Percentiles rank a stretch among this genome's conserved stretches.
Conservation (phyloP, 2,888 invertebrate species). For the Metellina segmentata region DNA sequence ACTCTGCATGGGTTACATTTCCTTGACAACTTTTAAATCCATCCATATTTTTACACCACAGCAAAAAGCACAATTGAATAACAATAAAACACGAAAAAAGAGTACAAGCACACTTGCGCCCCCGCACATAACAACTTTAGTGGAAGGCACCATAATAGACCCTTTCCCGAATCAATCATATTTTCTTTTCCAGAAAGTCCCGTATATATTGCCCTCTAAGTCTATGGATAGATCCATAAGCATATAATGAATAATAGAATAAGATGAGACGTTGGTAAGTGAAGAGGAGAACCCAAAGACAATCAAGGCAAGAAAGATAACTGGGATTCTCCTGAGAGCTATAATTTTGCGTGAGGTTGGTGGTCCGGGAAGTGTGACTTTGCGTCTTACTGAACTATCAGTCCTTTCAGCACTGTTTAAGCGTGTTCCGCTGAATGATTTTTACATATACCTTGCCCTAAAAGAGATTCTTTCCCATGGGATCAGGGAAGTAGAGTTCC, state of each 20-base stretch:
- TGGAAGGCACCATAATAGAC: too few species aligned
- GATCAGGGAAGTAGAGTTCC: constrained; percentile 2
- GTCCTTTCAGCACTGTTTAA: constrained; percentile 68
- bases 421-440: constrained; percentile 61
- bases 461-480: constrained; percentile 44
- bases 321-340: constrained; percentile 61
- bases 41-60: too few species aligned
- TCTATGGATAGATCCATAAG: neutral
- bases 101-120: too few species aligned
- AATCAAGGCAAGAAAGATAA: constrained; percentile 69
- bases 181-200: neutral
- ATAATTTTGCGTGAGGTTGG: constrained; percentile 57
- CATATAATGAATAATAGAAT: neutral
- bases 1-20: too few species aligned
- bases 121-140: too few species aligned
- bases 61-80: too few species aligned
- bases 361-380: constrained; percentile 47
- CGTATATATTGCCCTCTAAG: neutral
- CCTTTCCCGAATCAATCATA: neutral
- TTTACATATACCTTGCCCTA: constrained; percentile 65
- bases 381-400: constrained; percentile 59
- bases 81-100: too few species aligned
- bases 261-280: neutral
- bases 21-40: too few species aligned
- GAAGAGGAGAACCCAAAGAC: constrained; percentile 52